These are phyloP conservation scores for Pachypsylla venusta DNA, from an alignment of 1,140 invertebrate species.

Conservation along the genomic window DNA sequence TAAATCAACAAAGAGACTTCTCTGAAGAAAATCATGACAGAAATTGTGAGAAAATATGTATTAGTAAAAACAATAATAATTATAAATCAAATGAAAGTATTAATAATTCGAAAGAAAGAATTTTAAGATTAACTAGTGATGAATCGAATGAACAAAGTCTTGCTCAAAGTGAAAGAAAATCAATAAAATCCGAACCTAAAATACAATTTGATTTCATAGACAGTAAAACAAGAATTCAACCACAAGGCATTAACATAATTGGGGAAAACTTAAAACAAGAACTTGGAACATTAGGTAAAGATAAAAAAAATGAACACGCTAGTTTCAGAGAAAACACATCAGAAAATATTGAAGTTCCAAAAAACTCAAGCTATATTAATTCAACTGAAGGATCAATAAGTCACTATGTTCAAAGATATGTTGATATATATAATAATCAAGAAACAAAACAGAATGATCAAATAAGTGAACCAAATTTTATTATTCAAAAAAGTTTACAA, in stretches of 20 bases:
- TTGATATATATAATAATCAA: not conserved
- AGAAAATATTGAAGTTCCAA: too few relatives aligned
- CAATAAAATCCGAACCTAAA: not conserved
- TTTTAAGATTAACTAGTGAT: not conserved
- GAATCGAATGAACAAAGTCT: not conserved
- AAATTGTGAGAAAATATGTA: not conserved
- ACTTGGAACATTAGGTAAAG: too few relatives aligned
- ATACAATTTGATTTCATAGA: not conserved
- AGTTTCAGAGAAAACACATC: too few relatives aligned
- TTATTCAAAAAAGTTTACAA: constrained; percentile 5
- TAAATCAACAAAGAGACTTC: not conserved
- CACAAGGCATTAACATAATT: not conserved
- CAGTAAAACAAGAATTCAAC: constrained; percentile 8
- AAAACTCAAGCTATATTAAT: too few relatives aligned
- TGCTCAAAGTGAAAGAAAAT: not conserved
- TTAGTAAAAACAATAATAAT: too few relatives aligned
- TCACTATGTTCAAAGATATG: not conserved
- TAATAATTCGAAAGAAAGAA: not conserved
- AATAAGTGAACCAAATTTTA: not conserved
- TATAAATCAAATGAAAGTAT: not conserved
- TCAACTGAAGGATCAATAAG: too few relatives aligned
- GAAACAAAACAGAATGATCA: not conserved
- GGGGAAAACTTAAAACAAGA: not conserved
- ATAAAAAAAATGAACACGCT: too few relatives aligned
- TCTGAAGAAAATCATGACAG: not conserved